These are phyloP conservation scores for Nothura maculosa DNA, from an alignment of 2,797 vertebrate genomes.

Conservation along the genomic window DNA sequence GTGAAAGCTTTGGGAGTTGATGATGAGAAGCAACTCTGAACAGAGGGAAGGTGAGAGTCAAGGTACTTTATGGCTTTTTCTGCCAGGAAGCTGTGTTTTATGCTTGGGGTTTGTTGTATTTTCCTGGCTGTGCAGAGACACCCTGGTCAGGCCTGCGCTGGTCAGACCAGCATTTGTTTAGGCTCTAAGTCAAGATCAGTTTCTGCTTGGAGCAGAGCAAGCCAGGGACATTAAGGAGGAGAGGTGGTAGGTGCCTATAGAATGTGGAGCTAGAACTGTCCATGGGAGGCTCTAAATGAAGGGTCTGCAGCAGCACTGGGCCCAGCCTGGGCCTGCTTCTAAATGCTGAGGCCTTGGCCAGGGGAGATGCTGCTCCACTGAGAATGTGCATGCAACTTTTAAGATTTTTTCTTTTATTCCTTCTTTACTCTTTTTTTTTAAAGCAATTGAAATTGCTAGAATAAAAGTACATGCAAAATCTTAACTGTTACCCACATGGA, in stretches of 20 bases:
- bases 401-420: not conserved
- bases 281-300: fast-evolving
- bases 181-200: not conserved
- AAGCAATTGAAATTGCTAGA: not conserved
- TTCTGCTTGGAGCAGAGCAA: not conserved
- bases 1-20: not conserved
- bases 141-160: fast-evolving
- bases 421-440: not conserved
- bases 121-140: not conserved
- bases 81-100: not conserved
- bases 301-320: not conserved
- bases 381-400: not conserved
- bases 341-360: not conserved
- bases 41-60: not conserved
- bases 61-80: not conserved
- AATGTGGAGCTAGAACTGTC: fast-evolving
- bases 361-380: fast-evolving
- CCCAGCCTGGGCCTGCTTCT: not conserved
- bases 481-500: not conserved
- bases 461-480: not conserved
- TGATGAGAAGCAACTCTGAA: not conserved
- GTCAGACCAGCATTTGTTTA: no score
- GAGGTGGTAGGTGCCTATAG: not conserved
- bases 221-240: not conserved
- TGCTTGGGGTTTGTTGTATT: not conserved